Evolutionary conservation across 1,140 invertebrate genomes (phyloP).

Genomic region (Tetraneura akinire): DNA sequence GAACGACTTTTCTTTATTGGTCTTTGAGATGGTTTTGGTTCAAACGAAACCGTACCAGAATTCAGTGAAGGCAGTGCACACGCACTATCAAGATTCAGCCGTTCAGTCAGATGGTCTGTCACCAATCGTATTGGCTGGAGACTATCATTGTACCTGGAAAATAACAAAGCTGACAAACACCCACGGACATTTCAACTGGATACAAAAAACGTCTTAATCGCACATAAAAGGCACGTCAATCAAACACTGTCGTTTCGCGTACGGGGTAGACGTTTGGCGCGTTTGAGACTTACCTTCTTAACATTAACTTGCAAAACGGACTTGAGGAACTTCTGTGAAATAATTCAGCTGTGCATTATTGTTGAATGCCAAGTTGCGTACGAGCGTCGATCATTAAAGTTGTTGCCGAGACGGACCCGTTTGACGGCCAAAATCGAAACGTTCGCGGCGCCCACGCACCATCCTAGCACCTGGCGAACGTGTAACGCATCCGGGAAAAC

Average conservation of each 20-base stretch:
- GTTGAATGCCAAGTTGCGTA: background rate
- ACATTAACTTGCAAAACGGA: slow-evolving; percentile 42
- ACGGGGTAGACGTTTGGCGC: background rate
- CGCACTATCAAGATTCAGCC: slow-evolving; percentile 53
- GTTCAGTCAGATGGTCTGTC: slow-evolving; percentile 54
- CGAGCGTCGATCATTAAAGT: background rate
- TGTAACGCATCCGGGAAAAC: background rate
- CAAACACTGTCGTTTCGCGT: background rate
- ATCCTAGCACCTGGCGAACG: background rate
- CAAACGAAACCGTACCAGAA: background rate
- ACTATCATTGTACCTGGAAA: slow-evolving; percentile 55
- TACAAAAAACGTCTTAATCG: background rate
- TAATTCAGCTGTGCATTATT: background rate
- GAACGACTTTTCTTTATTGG: background rate
- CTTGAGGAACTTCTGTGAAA: background rate
- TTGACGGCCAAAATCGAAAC: background rate
- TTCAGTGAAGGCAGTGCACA: background rate
- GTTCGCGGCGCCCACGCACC: background rate
- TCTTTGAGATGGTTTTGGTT: background rate
- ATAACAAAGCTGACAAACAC: background rate
- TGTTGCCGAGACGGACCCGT: background rate
- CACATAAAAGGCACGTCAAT: no score
- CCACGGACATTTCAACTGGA: slow-evolving; percentile 2
- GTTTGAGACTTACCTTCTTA: slow-evolving; percentile 24
- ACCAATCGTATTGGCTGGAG: slow-evolving; percentile 55